These are phyloP conservation scores for Micromys minutus DNA, from an alignment of 2,113 vertebrate species.

Conservation along the genomic window DNA sequence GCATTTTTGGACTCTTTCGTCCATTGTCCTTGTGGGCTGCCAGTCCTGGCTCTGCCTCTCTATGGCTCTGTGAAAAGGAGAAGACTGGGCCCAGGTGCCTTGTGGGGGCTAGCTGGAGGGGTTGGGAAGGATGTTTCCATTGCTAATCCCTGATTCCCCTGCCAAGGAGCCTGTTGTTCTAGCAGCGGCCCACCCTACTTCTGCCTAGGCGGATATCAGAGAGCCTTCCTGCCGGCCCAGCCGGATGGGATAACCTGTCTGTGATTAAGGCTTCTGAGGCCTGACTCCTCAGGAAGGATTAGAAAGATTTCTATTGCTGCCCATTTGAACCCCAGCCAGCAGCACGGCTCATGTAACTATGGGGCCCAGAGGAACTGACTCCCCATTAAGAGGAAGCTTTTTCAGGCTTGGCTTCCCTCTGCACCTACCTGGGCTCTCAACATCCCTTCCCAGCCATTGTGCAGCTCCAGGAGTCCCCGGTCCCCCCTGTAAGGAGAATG, in stretches of 20 bases:
- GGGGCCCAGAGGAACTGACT: background rate
- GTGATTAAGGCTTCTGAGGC: background rate
- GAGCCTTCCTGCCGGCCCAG: background rate
- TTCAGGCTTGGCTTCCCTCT: rapidly evolving
- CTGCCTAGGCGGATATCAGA: background rate
- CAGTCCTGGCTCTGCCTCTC: background rate
- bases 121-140: background rate
- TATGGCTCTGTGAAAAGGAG: background rate
- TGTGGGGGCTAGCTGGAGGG: background rate
- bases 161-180: background rate
- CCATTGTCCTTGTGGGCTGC: background rate
- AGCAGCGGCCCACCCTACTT: background rate
- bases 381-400: background rate
- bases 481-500: background rate
- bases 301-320: conserved; percentile 47
- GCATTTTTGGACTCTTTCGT: rapidly evolving
- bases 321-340: conserved; percentile 53
- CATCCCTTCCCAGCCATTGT: too few species aligned
- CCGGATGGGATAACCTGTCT: conserved; percentile 55
- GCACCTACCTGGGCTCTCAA: background rate
- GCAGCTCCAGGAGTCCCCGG: background rate
- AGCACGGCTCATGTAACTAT: background rate
- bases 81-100: background rate
- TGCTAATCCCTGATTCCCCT: conserved; percentile 36
- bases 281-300: conserved; percentile 72